Conservation (phyloP, 2,113 vertebrate species). For the Sebastes fasciatus region DNA sequence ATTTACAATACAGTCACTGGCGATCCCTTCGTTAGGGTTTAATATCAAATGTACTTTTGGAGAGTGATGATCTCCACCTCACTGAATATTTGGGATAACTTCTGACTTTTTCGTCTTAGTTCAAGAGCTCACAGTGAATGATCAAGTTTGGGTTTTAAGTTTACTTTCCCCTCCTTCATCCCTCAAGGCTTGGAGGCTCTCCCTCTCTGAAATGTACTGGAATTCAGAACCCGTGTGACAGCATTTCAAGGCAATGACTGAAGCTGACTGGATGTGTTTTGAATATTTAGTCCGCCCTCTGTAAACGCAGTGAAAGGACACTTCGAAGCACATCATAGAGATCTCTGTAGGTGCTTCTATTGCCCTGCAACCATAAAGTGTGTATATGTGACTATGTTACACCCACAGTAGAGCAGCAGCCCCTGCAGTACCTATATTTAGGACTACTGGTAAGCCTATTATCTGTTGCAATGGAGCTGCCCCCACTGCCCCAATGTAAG, state of each 20-base stretch:
- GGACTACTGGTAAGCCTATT: conserved; percentile 71
- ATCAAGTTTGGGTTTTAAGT: too few species aligned
- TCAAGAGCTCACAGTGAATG: too few species aligned
- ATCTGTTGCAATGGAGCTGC: conserved; percentile 50
- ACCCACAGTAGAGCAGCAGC: conserved; percentile 42
- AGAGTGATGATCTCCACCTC: too few species aligned
- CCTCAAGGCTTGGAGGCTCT: not conserved
- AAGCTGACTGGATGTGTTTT: not conserved
- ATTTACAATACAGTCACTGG: too few species aligned
- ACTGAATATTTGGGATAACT: too few species aligned
- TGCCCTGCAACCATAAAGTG: not conserved
- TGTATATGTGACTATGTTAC: conserved; percentile 27
- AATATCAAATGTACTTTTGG: too few species aligned
- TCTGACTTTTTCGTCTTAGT: too few species aligned
- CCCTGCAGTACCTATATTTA: conserved; percentile 73
- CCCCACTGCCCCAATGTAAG: conserved; percentile 21
- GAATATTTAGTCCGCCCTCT: not conserved
- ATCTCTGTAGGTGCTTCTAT: not conserved
- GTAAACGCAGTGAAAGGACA: not conserved
- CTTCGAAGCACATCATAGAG: not conserved
- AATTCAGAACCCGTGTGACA: not conserved
- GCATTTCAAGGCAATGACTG: not conserved
- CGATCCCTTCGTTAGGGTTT: too few species aligned
- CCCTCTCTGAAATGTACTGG: not conserved
- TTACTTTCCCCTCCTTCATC: not conserved